phyloP scores from a whole-genome alignment of 2,797 vertebrate species.

The Antrozous pallidus region DNA sequence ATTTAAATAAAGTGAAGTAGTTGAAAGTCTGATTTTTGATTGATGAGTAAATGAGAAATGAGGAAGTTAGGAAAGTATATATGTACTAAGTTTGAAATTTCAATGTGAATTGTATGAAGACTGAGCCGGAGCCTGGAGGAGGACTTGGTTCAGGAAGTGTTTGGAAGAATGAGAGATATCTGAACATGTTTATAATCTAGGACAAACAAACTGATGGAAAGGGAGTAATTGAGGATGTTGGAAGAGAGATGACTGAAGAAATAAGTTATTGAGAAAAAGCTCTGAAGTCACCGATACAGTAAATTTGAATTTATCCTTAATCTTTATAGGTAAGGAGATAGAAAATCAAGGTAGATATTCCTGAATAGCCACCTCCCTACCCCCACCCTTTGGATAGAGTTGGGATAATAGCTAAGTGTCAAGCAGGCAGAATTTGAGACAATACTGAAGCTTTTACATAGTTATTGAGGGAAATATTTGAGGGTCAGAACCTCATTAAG shows the following conservation, averaged over 20 bases:
- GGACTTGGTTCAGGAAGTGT: neutral
- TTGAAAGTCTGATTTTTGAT: neutral
- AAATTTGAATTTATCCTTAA: neutral
- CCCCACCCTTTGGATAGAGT: neutral
- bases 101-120: neutral
- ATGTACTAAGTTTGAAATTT: constrained; percentile 36
- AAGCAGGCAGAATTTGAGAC: neutral
- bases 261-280: neutral
- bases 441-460: neutral
- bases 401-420: neutral
- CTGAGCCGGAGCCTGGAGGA: neutral
- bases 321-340: neutral
- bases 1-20: constrained; percentile 15
- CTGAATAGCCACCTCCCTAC: neutral
- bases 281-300: neutral
- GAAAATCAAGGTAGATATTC: neutral
- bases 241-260: neutral
- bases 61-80: constrained; percentile 9
- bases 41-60: constrained; percentile 8
- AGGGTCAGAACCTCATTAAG: neutral
- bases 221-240: neutral
- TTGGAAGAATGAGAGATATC: neutral
- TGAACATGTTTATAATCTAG: neutral
- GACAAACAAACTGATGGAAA: neutral
- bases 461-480: neutral